A percentile compares a stretch with the other conserved stretches of the same genome.
phyloP scores from a whole-genome alignment of 1,140 invertebrate species.

The Pogonus chalceus region DNA sequence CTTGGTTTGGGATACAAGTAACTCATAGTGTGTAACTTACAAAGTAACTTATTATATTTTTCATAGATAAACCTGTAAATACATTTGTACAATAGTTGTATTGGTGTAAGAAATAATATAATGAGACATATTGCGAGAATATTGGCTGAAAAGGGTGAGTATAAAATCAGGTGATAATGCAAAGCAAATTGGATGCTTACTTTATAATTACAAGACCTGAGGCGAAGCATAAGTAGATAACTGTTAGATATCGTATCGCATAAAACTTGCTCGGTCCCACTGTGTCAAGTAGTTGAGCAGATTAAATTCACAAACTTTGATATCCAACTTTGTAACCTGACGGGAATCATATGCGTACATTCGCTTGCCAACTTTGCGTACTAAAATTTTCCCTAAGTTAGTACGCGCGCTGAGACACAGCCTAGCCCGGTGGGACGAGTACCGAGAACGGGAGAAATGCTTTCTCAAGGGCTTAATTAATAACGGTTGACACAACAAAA shows the following conservation, averaged over 20 bases:
- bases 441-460: not conserved
- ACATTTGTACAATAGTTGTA: too few relatives aligned
- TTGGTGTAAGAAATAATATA: too few relatives aligned
- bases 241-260: not conserved
- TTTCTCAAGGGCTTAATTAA: slow-evolving; percentile 7
- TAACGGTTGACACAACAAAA: slow-evolving; percentile 7
- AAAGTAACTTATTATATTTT: too few relatives aligned
- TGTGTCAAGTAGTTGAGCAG: slow-evolving; percentile 3
- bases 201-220: not conserved
- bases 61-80: too few relatives aligned
- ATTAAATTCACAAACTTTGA: slow-evolving; percentile 1
- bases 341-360: not conserved
- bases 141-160: too few relatives aligned
- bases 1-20: too few relatives aligned
- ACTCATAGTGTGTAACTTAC: too few relatives aligned
- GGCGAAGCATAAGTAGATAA: not conserved
- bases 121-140: too few relatives aligned
- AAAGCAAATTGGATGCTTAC: too few relatives aligned
- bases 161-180: too few relatives aligned
- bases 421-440: not conserved
- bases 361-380: not conserved
- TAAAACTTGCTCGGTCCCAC: not conserved
- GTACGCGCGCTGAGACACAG: too few relatives aligned
- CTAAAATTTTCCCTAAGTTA: not conserved
- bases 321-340: slow-evolving; percentile 1